A percentile compares a stretch with the other conserved stretches of the same genome.
These are phyloP conservation scores for Myrmecophaga tridactyla DNA, from an alignment of 2,113 vertebrate genomes.

Conservation along the genomic window DNA sequence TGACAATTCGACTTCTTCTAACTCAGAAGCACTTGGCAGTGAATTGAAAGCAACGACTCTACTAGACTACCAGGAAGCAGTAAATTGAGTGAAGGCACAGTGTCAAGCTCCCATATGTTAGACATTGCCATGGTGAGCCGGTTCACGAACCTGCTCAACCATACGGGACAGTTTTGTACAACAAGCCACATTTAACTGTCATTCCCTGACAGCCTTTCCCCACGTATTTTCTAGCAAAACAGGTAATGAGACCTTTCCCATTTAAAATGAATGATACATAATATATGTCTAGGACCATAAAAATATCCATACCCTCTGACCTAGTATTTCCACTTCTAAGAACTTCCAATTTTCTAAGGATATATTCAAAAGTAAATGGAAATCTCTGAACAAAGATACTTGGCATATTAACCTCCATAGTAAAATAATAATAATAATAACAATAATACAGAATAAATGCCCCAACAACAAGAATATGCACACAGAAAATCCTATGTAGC, in stretches of 20 bases:
- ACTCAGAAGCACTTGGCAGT: background rate
- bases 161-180: background rate
- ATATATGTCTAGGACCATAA: background rate
- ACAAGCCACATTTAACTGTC: too few species aligned
- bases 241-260: background rate
- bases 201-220: too few species aligned
- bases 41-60: too few species aligned
- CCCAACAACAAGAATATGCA: background rate
- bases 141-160: background rate
- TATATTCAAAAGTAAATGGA: too few species aligned
- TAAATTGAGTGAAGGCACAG: background rate
- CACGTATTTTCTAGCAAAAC: background rate
- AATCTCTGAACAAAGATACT: background rate
- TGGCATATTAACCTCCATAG: background rate
- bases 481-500: background rate
- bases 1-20: background rate
- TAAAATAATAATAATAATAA: background rate
- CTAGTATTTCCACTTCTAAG: background rate
- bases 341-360: background rate
- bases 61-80: too few species aligned
- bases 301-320: background rate
- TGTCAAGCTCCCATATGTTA: background rate
- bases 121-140: background rate
- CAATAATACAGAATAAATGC: background rate
- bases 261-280: background rate